A percentile compares a stretch with the other conserved stretches of the same genome.
Conservation (phyloP, 2,888 invertebrate species). For the Melinaea marsaeus region DNA sequence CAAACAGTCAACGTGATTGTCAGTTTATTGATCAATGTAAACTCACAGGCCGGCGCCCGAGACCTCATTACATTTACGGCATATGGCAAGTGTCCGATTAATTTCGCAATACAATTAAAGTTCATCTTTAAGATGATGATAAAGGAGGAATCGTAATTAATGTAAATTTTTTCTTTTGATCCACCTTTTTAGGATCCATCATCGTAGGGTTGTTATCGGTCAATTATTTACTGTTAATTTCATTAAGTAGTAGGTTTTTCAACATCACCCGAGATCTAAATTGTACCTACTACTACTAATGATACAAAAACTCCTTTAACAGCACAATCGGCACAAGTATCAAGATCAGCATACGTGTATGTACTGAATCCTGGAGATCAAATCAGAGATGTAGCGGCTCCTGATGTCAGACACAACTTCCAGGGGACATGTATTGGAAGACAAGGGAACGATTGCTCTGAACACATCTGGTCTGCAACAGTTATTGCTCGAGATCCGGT, state of each 20-base stretch:
- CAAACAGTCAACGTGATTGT: conserved; percentile 79
- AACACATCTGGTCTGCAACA: conserved; percentile 83
- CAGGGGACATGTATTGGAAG: conserved; percentile 80
- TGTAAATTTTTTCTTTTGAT: no score
- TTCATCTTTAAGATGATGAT: no score
- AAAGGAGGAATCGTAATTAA: no score
- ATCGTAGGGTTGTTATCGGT: no score
- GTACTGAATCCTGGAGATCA: conserved; percentile 47
- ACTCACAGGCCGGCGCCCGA: conserved; percentile 72
- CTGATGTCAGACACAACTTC: conserved; percentile 79
- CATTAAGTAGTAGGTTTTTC: no score
- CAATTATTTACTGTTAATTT: no score
- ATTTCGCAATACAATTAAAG: no score
- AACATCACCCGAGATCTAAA: no score
- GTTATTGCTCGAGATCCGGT: conserved; percentile 81
- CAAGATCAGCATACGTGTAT: conserved; percentile 64
- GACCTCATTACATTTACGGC: conserved; percentile 82
- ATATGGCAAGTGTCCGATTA: conserved; percentile 52
- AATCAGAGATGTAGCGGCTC: conserved; percentile 71
- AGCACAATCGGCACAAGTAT: conserved; percentile 50
- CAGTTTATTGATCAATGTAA: conserved; percentile 62
- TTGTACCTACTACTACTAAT: no score
- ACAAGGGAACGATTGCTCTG: conserved; percentile 77
- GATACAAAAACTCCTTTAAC: neutral
- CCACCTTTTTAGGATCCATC: no score